Conservation (phyloP, 2,797 vertebrate species). For the Coccyzus lansbergi region DNA sequence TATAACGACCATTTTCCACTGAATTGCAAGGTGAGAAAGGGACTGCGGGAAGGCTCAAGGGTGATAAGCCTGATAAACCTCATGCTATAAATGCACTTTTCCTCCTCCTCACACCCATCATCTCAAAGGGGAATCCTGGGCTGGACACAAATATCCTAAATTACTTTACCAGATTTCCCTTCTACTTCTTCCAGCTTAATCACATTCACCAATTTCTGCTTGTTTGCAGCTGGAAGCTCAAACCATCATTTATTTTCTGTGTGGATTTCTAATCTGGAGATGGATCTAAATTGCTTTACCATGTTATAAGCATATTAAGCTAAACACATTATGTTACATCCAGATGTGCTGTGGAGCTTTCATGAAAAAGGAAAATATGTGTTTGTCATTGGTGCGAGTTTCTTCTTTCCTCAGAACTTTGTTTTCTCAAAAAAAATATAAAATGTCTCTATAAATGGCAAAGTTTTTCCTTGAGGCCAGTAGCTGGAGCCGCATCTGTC, state of each 20-base stretch:
- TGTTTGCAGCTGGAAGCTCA: slow-evolving; percentile 30
- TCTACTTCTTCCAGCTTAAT: neutral
- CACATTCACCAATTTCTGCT: neutral
- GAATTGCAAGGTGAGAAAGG: neutral
- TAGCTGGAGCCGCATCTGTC: slow-evolving; percentile 7
- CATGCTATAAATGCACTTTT: neutral
- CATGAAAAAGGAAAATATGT: neutral
- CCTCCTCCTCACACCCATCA: neutral
- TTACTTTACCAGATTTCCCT: neutral
- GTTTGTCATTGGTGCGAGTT: neutral
- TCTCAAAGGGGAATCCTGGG: neutral
- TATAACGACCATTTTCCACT: neutral
- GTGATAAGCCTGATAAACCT: neutral
- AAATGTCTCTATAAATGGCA: neutral
- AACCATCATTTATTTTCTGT: slow-evolving; percentile 6
- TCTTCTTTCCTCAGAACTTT: slow-evolving; percentile 7
- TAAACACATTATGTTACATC: neutral
- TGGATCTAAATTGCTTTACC: slow-evolving; percentile 52
- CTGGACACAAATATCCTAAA: neutral
- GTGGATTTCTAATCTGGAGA: slow-evolving; percentile 38
- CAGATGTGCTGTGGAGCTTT: neutral
- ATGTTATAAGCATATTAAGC: slow-evolving; percentile 52
- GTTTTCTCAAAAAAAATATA: slow-evolving; percentile 9
- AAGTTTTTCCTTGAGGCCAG: slow-evolving; percentile 9
- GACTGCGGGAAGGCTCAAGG: neutral